Conservation (phyloP, 2,888 invertebrate species). For the Drosophila vallismaia region DNA sequence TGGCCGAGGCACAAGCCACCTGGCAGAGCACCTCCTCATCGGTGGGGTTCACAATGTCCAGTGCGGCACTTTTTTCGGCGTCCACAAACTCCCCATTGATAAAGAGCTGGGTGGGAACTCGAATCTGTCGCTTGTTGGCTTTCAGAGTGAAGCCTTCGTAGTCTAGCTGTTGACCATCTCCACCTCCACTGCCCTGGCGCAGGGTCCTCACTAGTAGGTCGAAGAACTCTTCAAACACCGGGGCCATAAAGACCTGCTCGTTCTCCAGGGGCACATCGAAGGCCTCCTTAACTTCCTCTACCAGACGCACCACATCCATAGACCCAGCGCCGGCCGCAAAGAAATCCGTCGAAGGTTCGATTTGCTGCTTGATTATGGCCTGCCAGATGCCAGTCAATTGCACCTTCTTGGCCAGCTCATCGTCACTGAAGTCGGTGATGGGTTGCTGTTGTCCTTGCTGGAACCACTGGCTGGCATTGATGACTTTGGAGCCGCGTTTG, state of each 20-base stretch:
- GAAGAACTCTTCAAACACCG: constrained; percentile 93
- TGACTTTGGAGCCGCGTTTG: constrained; percentile 92
- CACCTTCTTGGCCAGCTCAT: constrained; percentile 89
- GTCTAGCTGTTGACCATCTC: constrained; percentile 84
- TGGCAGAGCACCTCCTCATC: constrained; percentile 92
- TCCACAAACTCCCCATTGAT: constrained; percentile 95
- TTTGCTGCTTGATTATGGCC: constrained; percentile 90
- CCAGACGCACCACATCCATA: constrained; percentile 96
- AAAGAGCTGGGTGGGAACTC: constrained; percentile 95
- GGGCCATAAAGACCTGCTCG: constrained; percentile 96
- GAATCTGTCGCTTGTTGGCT: constrained; percentile 92
- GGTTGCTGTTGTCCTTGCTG: constrained; percentile 85
- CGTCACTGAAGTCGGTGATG: constrained; percentile 88
- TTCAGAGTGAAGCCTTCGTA: constrained; percentile 91
- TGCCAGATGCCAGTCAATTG: constrained; percentile 90
- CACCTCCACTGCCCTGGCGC: constrained; percentile 86
- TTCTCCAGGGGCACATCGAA: constrained; percentile 91
- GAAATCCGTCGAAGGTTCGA: constrained; percentile 93
- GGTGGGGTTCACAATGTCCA: constrained; percentile 91
- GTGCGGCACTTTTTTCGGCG: constrained; percentile 87
- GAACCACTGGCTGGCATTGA: constrained; percentile 91
- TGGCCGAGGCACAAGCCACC: constrained; percentile 89
- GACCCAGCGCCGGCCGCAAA: constrained; percentile 98
- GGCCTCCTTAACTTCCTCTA: constrained; percentile 95
- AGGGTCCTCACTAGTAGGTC: constrained; percentile 87